A percentile compares a stretch with the other conserved stretches of the same genome.
These are phyloP conservation scores for Leucozona laternaria DNA, from an alignment of 2,888 invertebrate species.

Conservation along the genomic window DNA sequence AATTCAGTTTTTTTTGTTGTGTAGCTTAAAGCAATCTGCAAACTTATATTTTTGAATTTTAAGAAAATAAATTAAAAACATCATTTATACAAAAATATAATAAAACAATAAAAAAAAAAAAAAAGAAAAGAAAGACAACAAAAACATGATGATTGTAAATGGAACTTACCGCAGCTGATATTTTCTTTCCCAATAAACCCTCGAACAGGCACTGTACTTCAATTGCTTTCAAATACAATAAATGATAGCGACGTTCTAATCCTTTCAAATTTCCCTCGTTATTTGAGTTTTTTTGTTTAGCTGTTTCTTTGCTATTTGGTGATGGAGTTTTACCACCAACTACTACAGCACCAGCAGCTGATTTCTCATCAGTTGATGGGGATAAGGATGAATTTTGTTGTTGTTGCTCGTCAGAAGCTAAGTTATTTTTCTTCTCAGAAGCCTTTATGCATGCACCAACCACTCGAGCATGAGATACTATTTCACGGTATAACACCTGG, in stretches of 20 bases:
- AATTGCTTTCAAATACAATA: slow-evolving; percentile 93
- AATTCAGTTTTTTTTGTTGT: neutral
- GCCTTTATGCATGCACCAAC: slow-evolving; percentile 91
- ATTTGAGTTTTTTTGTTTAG: slow-evolving; percentile 73
- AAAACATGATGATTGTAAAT: neutral
- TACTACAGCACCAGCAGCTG: slow-evolving; percentile 25
- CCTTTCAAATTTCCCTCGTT: slow-evolving; percentile 84
- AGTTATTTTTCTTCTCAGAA: slow-evolving; percentile 84
- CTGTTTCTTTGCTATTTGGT: slow-evolving; percentile 78
- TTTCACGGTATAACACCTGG: slow-evolving; percentile 96
- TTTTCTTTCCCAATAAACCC: slow-evolving; percentile 89
- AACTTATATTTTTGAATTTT: neutral
- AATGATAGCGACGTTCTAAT: slow-evolving; percentile 95
- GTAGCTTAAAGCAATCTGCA: neutral
- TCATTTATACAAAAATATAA: no score
- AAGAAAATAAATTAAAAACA: neutral
- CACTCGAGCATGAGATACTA: slow-evolving; percentile 95
- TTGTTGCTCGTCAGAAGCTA: slow-evolving; percentile 77
- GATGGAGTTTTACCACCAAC: slow-evolving; percentile 76
- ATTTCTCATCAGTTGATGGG: slow-evolving; percentile 78
- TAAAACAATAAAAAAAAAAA: neutral
- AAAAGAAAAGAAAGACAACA: neutral
- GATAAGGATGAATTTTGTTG: slow-evolving; percentile 79
- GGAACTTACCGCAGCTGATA: slow-evolving; percentile 87
- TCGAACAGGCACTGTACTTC: slow-evolving; percentile 97